These are phyloP conservation scores for Paracanthobrama guichenoti DNA, from an alignment of 2,113 vertebrate genomes.

Conservation along the genomic window DNA sequence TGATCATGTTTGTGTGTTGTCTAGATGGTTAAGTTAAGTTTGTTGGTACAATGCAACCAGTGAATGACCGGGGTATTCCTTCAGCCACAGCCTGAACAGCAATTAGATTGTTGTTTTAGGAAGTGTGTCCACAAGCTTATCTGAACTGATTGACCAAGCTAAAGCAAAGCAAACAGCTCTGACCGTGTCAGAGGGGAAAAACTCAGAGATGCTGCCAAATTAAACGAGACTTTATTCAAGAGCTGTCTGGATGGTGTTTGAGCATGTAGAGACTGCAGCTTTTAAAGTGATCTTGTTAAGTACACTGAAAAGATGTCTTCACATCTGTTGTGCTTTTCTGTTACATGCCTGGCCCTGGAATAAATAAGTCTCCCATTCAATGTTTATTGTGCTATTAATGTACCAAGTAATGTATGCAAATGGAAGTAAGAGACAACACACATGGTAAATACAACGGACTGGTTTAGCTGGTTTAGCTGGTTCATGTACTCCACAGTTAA, in stretches of 20 bases:
- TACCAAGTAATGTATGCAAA: neutral
- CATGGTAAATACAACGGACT: slow-evolving; percentile 4
- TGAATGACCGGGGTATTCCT: neutral
- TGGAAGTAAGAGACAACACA: neutral
- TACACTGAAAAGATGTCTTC: neutral
- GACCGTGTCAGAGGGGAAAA: neutral
- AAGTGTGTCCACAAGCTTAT: slow-evolving; percentile 51
- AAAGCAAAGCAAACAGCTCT: slow-evolving; percentile 46
- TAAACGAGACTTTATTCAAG: neutral
- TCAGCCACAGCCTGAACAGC: neutral
- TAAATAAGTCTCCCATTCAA: neutral
- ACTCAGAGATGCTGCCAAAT: neutral
- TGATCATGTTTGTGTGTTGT: neutral
- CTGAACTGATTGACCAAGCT: slow-evolving; percentile 11
- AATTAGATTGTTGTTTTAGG: slow-evolving; percentile 39
- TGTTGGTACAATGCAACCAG: neutral
- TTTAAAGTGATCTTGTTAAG: neutral
- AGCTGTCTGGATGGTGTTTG: neutral
- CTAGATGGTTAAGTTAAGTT: slow-evolving; percentile 9
- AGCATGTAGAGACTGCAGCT: neutral
- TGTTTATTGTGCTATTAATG: neutral
- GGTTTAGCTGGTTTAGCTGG: slow-evolving; percentile 11
- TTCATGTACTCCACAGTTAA: neutral
- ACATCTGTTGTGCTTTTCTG: neutral
- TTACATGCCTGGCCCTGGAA: neutral